Evolutionary conservation across 1,140 invertebrate species (phyloP).

Genomic region (Hylaeus volcanicus): DNA sequence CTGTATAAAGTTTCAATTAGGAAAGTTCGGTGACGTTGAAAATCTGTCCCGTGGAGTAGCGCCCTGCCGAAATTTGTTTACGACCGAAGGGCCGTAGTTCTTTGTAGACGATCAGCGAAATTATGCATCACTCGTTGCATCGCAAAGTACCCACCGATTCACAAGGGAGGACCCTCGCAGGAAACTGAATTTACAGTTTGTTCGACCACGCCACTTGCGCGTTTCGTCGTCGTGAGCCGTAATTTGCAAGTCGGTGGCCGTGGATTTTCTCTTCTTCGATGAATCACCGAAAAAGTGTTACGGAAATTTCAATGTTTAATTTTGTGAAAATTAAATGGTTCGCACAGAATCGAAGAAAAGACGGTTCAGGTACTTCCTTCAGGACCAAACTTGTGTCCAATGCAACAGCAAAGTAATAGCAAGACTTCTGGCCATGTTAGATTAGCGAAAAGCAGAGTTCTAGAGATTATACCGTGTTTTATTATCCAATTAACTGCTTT

Average conservation of each 20-base stretch:
- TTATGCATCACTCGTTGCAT: constrained; percentile 50
- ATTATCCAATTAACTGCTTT: too few relatives aligned
- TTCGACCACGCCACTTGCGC: not conserved
- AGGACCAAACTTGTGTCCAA: too few relatives aligned
- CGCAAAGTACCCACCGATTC: constrained; percentile 39
- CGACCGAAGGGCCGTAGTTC: constrained; percentile 25
- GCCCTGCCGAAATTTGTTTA: constrained; percentile 34
- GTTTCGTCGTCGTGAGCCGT: not conserved
- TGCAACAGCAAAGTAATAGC: too few relatives aligned
- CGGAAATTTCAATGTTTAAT: too few relatives aligned
- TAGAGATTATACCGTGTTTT: too few relatives aligned
- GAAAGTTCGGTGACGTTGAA: constrained; percentile 25
- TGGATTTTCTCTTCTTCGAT: constrained; percentile 1
- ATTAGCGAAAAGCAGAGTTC: too few relatives aligned
- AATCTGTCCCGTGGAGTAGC: constrained; percentile 17
- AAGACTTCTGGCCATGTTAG: too few relatives aligned
- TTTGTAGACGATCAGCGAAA: constrained; percentile 48
- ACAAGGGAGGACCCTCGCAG: not conserved
- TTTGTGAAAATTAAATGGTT: too few relatives aligned
- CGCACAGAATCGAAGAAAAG: too few relatives aligned
- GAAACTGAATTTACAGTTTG: constrained; percentile 36
- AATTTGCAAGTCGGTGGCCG: constrained; percentile 30
- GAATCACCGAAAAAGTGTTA: too few relatives aligned
- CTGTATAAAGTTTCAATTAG: constrained; percentile 32
- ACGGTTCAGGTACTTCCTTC: too few relatives aligned